Evolutionary conservation across 2,797 vertebrate genomes (phyloP), one percentile per base, ranked within the genome.

Genomic region (Podarcis siculus): DNA sequence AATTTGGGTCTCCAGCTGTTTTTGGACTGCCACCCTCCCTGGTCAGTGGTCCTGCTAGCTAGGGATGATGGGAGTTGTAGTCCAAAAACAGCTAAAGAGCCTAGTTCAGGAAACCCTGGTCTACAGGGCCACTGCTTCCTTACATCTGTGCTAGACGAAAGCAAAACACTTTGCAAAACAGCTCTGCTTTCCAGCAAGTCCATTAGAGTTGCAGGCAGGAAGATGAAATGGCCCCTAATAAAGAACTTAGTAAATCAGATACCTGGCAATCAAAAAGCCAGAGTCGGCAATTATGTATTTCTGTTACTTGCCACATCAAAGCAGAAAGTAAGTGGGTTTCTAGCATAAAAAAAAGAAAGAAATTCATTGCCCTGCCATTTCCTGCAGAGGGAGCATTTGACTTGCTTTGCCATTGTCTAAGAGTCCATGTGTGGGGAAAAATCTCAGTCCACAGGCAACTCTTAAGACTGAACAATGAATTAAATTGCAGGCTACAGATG

Each of bases 371-470:
- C 45, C 1, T 0, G 0, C 27, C 0, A 0, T 35, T 88, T 49
- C 2, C 95, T 94, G 93, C 81, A 95, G 95, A 93, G 95, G 94
- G 94, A 90, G 93, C 92, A 93, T 32, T 92, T 76, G 87, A 84
- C 86, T 25, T 89, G 39, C 66, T 25, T 88, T 93, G 87, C 9
- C 58, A 1, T 8, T 85, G 27, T 75, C 58, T 2, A 2, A 45
- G 39, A 83, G 15, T 30, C 23, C 61, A 80, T 49, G 73, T 30
- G 8, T n/a, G 49, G 7, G 6, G 13, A 15, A 8, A 37, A 45
- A 39, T 67, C 3, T 0, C 13, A 81, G 25, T 10, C 69, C 0
- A 30, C 75, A 32, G 2, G 37, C 21, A 66, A 10, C 32, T 76
- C 25, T 35, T 78, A 90, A 90, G 13, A 0, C 1, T 3, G 21